phyloP scores from a whole-genome alignment of 2,888 invertebrate genomes.

The Ophraella communa region DNA sequence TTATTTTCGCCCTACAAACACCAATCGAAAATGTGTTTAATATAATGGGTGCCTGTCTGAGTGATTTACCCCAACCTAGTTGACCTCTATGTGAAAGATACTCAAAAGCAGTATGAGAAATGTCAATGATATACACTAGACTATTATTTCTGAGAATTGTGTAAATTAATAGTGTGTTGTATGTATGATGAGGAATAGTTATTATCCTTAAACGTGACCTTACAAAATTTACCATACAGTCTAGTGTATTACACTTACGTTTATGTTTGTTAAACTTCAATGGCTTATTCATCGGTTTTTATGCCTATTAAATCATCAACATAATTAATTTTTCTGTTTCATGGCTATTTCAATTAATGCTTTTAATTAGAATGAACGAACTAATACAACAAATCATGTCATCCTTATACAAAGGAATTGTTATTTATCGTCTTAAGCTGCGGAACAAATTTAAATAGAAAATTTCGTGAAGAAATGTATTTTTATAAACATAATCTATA shows the following conservation, averaged over 20 bases:
- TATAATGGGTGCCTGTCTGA: too few species aligned
- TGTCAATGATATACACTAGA: too few species aligned
- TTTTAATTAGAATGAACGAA: conserved; percentile 4
- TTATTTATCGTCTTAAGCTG: background rate
- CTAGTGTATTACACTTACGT: background rate
- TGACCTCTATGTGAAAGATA: too few species aligned
- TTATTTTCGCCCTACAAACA: too few species aligned
- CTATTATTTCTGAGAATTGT: too few species aligned
- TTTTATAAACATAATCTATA: too few species aligned
- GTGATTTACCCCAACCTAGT: too few species aligned
- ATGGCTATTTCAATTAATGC: conserved; percentile 18
- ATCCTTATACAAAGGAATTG: background rate
- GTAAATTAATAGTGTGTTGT: too few species aligned
- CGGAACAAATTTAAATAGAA: background rate
- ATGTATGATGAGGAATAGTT: too few species aligned
- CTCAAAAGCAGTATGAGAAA: too few species aligned
- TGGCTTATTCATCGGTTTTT: conserved; percentile 17
- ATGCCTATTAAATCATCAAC: conserved; percentile 17
- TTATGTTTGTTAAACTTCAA: conserved; percentile 16
- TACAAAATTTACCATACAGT: conserved; percentile 3
- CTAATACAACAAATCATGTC: background rate
- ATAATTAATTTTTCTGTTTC: conserved; percentile 18
- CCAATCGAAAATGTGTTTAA: too few species aligned
- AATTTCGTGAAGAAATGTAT: too few species aligned
- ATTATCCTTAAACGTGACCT: conserved; percentile 3